Base-by-base conservation (phyloP, 2,113 vertebrate genomes). In the Candoia aspera region DNA sequence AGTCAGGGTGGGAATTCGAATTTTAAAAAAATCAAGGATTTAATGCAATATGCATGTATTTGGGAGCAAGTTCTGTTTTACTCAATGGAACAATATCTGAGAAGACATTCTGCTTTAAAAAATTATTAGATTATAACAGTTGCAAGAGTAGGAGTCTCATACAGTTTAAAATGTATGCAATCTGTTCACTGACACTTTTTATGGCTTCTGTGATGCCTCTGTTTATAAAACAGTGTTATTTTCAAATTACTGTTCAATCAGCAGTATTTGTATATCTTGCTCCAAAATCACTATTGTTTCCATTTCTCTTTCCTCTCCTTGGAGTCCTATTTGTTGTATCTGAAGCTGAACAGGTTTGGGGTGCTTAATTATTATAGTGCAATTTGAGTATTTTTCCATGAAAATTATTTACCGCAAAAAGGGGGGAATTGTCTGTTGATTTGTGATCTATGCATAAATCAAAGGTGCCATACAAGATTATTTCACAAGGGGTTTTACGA, bases 401-500 rank as follows among this genome's bases (percentile, higher is more conserved):
- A 95, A 90, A 42, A 93, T 64, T 73, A 24, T 90, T 92, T 94
- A 95, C 33, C 17, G 42, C 90, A 92, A 49, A 84, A 90, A 88
- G 93, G 3, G 91, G 93, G 84, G 86, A 46, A 91, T 90, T 95
- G 88, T 84, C 42, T 95, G 88, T 59, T 49, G 26, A 68, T 94
- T 94, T 93, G 91, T 94, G 90, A 64, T 89, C 29, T 53, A 92
- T 68, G 0, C 86, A 79, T 95, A 96, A 92, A 95, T 93, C 83
- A 95, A 95, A 91, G 59, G 84, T 86, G 91, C 94, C n/a, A 84
- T 93, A 95, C 97, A 89, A 90, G 95, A 93, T 93, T 95, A 92
- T 95, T 97, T 97, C 95, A 92, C 90, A 94, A 95, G 96, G 94
- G 95, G 94, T 94, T 96, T 95, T 95, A 96, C 97, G 95, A 96